Evolutionary conservation across 2,888 invertebrate genomes (phyloP).

Genomic region (Pecten maximus): DNA sequence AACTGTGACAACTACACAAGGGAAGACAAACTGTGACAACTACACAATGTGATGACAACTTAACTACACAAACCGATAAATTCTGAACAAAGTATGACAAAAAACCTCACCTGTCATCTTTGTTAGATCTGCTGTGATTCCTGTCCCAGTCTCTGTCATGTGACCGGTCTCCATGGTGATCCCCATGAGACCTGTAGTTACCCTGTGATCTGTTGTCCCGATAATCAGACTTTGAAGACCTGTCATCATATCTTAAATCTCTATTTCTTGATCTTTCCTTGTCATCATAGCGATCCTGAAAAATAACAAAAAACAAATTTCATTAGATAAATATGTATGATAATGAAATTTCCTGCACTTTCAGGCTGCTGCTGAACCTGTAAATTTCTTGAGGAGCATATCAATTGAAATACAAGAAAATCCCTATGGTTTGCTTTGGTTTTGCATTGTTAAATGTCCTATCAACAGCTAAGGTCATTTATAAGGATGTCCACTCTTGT

Average conservation of each 20-base stretch:
- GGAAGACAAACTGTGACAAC: too few relatives aligned
- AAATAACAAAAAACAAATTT: not conserved
- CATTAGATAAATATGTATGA: too few relatives aligned
- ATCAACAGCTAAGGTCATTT: too few relatives aligned
- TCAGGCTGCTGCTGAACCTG: too few relatives aligned
- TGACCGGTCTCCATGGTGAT: slow-evolving; percentile 38
- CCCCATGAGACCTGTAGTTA: not conserved
- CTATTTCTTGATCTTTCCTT: not conserved
- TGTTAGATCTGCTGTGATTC: slow-evolving; percentile 28
- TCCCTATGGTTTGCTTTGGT: too few relatives aligned
- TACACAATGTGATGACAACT: too few relatives aligned
- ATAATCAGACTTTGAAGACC: not conserved
- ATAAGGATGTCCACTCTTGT: too few relatives aligned
- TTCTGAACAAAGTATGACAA: not conserved
- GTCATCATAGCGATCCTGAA: not conserved
- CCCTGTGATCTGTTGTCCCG: not conserved
- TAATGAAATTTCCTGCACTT: too few relatives aligned
- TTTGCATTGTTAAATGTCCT: too few relatives aligned
- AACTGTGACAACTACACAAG: too few relatives aligned
- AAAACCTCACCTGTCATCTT: not conserved
- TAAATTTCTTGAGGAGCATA: too few relatives aligned
- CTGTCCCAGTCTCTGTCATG: slow-evolving; percentile 40
- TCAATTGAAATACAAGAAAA: too few relatives aligned
- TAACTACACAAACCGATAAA: not conserved
- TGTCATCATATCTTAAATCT: not conserved